Base-by-base conservation (phyloP, 2,888 invertebrate genomes). In the Nemotelus pantherinus region DNA sequence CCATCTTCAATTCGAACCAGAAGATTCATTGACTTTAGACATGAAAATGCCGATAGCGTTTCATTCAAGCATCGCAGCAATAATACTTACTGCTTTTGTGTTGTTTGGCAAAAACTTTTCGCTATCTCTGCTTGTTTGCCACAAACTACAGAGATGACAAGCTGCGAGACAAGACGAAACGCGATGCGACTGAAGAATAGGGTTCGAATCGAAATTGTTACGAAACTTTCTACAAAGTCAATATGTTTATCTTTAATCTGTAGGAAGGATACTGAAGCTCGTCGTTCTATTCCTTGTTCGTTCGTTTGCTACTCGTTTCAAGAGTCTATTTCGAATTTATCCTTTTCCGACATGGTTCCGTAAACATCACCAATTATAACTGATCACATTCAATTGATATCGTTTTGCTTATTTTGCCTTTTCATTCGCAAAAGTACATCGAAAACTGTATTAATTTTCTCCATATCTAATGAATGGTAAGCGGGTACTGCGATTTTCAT, bases 171-270 rank as follows among this genome's bases (percentile, higher is more conserved):
- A 25, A 25, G 25, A 25, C 25, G 25, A 25, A 25, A 25, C 25
- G 25, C 25, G 25, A 25, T 25, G 25, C 25, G 25, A 25, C 25
- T 25, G 25, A 25, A 25, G 25, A 25, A 25, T 25, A 25, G 25
- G 25, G 25, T 25, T 25, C 25, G 60, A 60, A 25, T n/a, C 5
- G 48, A 48, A 48, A 47, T 71, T 74, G 74, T 55, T 74, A 5
- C 45, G 44, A 60, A 63, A 70, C n/a, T 55, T 41, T 63, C 47
- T 75, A 25, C 25, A 47, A 64, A 75, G 63, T 75, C 75, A 75
- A 75, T 75, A 47, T 75, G 55, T 75, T 63, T 75, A 64, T 75
- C 63, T 75, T 64, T 75, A 75, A 75, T 75, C 75, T 58, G 47
- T 48, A 44, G 41, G 55, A 47, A 60, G 7, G 60, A 39, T 60